Percentiles rank a stretch among this genome's conserved stretches.
Conservation (phyloP, 2,888 invertebrate genomes). For the Alitta virens region DNA sequence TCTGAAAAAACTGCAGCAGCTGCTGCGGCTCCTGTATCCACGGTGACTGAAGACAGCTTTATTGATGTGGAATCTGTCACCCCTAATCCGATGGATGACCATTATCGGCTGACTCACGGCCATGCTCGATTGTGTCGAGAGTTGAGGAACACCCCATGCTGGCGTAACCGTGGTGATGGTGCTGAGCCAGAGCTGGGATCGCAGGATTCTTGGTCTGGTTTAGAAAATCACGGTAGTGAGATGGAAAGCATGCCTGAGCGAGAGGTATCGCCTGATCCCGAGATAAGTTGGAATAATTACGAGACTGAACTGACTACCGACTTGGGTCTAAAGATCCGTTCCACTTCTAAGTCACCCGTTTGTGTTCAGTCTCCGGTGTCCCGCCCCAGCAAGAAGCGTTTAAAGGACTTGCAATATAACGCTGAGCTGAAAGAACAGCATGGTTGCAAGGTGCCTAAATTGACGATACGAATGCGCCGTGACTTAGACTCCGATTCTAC, state of each 20-base stretch:
- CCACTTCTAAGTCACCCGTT: constrained; percentile 7
- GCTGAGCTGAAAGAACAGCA: constrained; percentile 8
- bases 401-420: constrained; percentile 11
- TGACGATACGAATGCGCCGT: constrained; percentile 16
- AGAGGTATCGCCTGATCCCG: background rate
- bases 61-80: constrained; percentile 3
- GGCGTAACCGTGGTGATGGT: background rate
- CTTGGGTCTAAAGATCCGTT: constrained; percentile 6
- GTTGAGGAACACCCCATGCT: background rate
- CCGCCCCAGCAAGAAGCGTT: constrained; percentile 4
- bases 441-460: constrained; percentile 14
- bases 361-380: background rate
- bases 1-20: background rate
- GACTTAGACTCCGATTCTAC: background rate
- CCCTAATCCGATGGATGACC: background rate
- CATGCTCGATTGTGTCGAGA: background rate
- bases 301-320: constrained; percentile 4
- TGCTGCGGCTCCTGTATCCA: background rate
- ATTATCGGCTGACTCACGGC: background rate
- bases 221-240: background rate
- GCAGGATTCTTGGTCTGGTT: background rate
- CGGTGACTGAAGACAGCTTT: background rate
- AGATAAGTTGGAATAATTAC: constrained; percentile 3
- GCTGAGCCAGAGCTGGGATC: background rate
- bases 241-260: background rate